Evolutionary conservation across 2,888 invertebrate species (phyloP), one percentile per base, ranked within the genome.

Genomic region (Parnassius smintheus): DNA sequence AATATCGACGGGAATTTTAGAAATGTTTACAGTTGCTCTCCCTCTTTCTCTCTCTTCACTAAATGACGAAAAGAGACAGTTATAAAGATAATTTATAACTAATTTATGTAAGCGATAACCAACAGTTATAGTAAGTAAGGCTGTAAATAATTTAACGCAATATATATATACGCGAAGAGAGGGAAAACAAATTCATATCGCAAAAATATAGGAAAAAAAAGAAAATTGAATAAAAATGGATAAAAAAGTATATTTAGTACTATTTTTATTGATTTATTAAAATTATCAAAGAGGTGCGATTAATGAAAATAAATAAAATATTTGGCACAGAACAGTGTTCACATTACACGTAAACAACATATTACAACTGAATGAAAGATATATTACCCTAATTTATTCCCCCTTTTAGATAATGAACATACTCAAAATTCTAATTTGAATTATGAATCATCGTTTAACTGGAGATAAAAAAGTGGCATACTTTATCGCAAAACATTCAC

Each of bases 401-500:
- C 8, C n/a, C 13, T 46, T 12, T 46, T 46, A 12, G n/a, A 1
- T n/a, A 12, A n/a, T 7, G n/a, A 46, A 46, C 13, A 18, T 13
- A 13, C 9, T 44, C 13, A 48, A 18, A 53, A 57, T 57, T 18
- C 48, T 35, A 61, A 50, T 54, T 51, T 51, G 56, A 50, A 51
- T 49, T 49, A 56, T 61, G 56, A 56, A 61, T 51, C 51, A 56
- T 53, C 42, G 52, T 46, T 59, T 54, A 59, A 51, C 35, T 42
- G 35, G 45, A 35, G 51, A 57, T 50, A 62, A 57, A 62, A 18
- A 56, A 57, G 52, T 62, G 56, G 51, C 57, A 48, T 44, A 53
- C 52, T 54, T 57, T 57, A 62, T 62, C 62, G 53, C 57, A 25
- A 52, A 61, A 62, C 53, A 12, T 62, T 62, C 57, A 51, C 13